Evolutionary conservation across 2,797 vertebrate species (phyloP).

Genomic region (Mus minutoides): DNA sequence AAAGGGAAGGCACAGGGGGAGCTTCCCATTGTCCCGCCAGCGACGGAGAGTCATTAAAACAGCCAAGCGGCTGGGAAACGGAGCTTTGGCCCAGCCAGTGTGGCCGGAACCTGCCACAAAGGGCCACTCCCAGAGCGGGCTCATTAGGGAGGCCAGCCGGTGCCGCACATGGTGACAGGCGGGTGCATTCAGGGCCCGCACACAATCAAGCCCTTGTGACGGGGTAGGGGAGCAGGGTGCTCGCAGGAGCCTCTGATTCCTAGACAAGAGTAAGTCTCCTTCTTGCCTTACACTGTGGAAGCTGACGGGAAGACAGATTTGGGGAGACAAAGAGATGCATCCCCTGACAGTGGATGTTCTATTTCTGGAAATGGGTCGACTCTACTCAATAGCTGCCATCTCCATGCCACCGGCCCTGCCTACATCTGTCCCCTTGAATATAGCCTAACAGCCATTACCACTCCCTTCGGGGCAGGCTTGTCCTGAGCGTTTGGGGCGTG

Average conservation of each 20-base stretch:
- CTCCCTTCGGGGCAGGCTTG: background rate
- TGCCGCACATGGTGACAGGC: slow-evolving; percentile 73
- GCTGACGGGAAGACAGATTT: slow-evolving; percentile 82
- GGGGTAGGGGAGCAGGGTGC: slow-evolving; percentile 52
- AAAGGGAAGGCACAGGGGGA: background rate
- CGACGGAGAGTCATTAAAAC: background rate
- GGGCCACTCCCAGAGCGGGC: slow-evolving; percentile 80
- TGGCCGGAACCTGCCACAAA: slow-evolving; percentile 79
- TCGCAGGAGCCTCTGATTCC: slow-evolving; percentile 72
- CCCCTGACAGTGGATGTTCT: slow-evolving; percentile 86
- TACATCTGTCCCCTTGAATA: slow-evolving; percentile 56
- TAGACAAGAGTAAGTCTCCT: slow-evolving; percentile 80
- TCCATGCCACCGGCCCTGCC: slow-evolving; percentile 72
- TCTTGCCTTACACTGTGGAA: slow-evolving; percentile 86
- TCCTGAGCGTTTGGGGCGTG: background rate
- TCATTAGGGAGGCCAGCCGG: slow-evolving; percentile 74
- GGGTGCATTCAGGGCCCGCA: slow-evolving; percentile 57
- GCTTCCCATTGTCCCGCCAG: slow-evolving; percentile 16
- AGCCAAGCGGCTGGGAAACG: background rate
- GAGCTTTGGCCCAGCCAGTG: slow-evolving; percentile 15
- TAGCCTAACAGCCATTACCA: background rate
- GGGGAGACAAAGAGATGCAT: slow-evolving; percentile 87
- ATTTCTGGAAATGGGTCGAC: slow-evolving; percentile 91
- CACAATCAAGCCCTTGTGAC: slow-evolving; percentile 74
- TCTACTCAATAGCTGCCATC: slow-evolving; percentile 81